These are phyloP conservation scores for Lordiphosa fenestrarum DNA, from an alignment of 2,888 invertebrate species.

Conservation along the genomic window DNA sequence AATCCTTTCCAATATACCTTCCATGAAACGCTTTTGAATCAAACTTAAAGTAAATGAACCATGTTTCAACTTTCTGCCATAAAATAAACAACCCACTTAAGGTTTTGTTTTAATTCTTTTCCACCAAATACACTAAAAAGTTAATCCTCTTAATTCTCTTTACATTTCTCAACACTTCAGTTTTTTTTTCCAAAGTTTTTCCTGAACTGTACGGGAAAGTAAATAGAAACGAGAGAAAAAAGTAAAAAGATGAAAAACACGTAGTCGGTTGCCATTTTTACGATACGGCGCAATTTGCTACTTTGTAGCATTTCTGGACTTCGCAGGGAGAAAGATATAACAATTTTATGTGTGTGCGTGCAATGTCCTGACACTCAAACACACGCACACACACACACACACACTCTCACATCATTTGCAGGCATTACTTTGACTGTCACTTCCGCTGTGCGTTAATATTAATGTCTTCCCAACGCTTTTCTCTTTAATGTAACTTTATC, in stretches of 20 bases:
- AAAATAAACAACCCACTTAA: too few species aligned
- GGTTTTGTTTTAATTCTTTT: too few species aligned
- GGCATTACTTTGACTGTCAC: slow-evolving; percentile 64
- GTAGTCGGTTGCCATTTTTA: slow-evolving; percentile 50
- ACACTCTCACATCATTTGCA: slow-evolving; percentile 52
- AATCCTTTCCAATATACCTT: too few species aligned
- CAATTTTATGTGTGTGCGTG: slow-evolving; percentile 55
- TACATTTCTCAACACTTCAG: too few species aligned
- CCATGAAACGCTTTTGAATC: too few species aligned
- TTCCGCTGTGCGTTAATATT: slow-evolving; percentile 58
- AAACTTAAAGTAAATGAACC: too few species aligned
- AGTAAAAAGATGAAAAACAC: slow-evolving; percentile 26
- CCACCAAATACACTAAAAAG: too few species aligned
- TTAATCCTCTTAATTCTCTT: too few species aligned
- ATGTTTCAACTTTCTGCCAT: too few species aligned
- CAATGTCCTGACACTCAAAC: slow-evolving; percentile 22
- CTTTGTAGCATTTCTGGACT: slow-evolving; percentile 54
- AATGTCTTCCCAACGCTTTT: slow-evolving; percentile 37
- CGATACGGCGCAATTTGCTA: slow-evolving; percentile 60
- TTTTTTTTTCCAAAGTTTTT: too few species aligned
- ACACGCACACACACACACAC: slow-evolving; percentile 10
- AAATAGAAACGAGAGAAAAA: slow-evolving; percentile 14
- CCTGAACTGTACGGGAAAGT: not conserved
- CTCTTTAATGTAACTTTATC: slow-evolving; percentile 36
- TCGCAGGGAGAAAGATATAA: slow-evolving; percentile 27